A percentile compares a stretch with the other conserved stretches of the same genome.
Conservation (phyloP, 2,888 invertebrate species). For the Synergus itoensis region DNA sequence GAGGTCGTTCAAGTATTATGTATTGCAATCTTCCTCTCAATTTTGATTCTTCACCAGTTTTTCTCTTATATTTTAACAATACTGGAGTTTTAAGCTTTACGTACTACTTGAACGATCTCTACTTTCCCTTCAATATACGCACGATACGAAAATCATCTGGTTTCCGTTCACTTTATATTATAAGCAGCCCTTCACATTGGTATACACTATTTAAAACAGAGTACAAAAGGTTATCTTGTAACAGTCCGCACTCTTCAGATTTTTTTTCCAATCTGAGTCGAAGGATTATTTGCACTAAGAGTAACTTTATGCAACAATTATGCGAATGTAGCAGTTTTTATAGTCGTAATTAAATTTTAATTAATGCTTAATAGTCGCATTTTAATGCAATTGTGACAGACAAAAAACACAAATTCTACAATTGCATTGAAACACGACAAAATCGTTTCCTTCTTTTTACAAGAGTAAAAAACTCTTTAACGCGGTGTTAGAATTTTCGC, state of each 20-base stretch:
- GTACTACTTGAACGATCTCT: constrained; percentile 25
- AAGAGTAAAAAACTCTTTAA: constrained; percentile 47
- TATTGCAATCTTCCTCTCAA: neutral
- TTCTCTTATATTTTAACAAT: constrained; percentile 18
- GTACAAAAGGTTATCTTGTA: neutral
- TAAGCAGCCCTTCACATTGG: neutral
- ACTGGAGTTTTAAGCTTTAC: constrained; percentile 38
- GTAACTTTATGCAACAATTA: constrained; percentile 22
- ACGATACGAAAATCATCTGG: neutral
- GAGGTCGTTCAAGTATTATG: constrained; percentile 8
- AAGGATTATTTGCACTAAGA: constrained; percentile 27
- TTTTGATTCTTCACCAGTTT: constrained; percentile 10
- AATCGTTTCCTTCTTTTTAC: constrained; percentile 43
- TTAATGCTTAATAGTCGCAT: constrained; percentile 51
- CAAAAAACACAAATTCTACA: constrained; percentile 47
- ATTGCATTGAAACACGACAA: constrained; percentile 57
- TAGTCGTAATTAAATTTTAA: constrained; percentile 40
- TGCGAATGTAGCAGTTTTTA: constrained; percentile 6
- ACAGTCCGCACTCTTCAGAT: neutral
- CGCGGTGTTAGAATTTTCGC: constrained; percentile 47
- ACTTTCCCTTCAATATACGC: constrained; percentile 18
- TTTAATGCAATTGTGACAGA: constrained; percentile 53
- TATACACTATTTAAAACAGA: constrained; percentile 9
- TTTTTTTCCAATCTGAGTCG: constrained; percentile 6
- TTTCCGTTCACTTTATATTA: neutral